Evolutionary conservation across 2,888 invertebrate genomes (phyloP).

Genomic region (Acronicta alni): DNA sequence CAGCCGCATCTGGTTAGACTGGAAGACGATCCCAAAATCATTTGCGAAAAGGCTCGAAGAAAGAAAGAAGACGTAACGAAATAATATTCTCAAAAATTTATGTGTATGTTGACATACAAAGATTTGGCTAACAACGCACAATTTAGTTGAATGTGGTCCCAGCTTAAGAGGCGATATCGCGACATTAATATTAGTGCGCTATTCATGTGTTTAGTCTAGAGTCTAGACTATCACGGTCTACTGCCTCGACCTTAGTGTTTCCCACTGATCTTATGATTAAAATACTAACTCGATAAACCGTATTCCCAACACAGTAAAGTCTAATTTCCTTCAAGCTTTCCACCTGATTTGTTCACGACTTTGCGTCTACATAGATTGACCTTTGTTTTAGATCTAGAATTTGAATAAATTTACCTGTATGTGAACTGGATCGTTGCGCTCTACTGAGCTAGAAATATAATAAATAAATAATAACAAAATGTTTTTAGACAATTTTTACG

Average conservation of each 20-base stretch:
- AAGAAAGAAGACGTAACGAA: no score
- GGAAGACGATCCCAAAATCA: no score
- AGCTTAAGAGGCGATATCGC: slow-evolving; percentile 4
- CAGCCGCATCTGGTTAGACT: no score
- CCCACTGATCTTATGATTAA: slow-evolving; percentile 15
- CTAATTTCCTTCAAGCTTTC: slow-evolving; percentile 12
- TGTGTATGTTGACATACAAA: no score
- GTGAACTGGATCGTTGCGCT: slow-evolving; percentile 26
- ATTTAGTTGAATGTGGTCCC: background rate
- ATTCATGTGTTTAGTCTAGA: slow-evolving; percentile 38
- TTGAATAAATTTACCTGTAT: slow-evolving; percentile 38
- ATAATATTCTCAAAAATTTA: no score
- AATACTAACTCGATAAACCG: slow-evolving; percentile 9
- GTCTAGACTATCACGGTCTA: slow-evolving; percentile 36
- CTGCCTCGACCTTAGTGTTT: slow-evolving; percentile 40
- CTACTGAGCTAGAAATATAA: slow-evolving; percentile 38
- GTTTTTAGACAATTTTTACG: no score
- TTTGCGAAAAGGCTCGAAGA: no score
- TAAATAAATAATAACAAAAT: no score
- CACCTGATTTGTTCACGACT: slow-evolving; percentile 33
- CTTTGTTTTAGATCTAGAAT: slow-evolving; percentile 40
- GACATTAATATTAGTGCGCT: slow-evolving; percentile 18
- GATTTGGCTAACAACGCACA: no score
- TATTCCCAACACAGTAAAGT: slow-evolving; percentile 9
- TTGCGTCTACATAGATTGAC: slow-evolving; percentile 24